Conservation (phyloP, 2,888 invertebrate genomes). For the Hymenopus coronatus region DNA sequence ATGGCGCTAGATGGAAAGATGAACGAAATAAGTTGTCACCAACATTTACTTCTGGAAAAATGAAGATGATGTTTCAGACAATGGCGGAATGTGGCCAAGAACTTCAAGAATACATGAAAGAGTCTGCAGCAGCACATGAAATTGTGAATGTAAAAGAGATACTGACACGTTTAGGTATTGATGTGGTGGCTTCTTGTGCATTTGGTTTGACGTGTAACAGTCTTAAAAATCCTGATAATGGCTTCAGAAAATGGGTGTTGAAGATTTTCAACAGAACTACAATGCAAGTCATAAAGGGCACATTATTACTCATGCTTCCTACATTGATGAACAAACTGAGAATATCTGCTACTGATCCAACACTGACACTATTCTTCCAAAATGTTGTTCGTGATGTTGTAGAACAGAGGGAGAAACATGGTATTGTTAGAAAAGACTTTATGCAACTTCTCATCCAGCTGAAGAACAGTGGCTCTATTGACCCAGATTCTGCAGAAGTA, state of each 20-base stretch:
- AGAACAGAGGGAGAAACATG: conserved; percentile 49
- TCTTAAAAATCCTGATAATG: conserved; percentile 43
- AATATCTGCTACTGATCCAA: conserved; percentile 42
- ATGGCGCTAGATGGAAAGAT: conserved; percentile 47
- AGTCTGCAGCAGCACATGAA: conserved; percentile 22
- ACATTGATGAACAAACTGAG: conserved; percentile 40
- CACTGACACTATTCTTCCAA: conserved; percentile 50
- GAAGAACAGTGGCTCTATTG: conserved; percentile 47
- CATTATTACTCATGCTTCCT: conserved; percentile 35
- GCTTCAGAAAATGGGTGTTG: conserved; percentile 43
- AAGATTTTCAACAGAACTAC: conserved; percentile 40
- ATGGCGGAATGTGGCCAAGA: conserved; percentile 51
- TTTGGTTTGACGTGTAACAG: conserved; percentile 47
- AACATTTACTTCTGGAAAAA: conserved; percentile 54
- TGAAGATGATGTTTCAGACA: conserved; percentile 58
- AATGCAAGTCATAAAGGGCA: conserved; percentile 38
- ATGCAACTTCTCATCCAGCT: conserved; percentile 55
- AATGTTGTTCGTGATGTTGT: conserved; percentile 51
- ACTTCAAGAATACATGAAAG: conserved; percentile 34
- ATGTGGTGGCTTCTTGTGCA: conserved; percentile 45
- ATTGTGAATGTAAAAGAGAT: conserved; percentile 32
- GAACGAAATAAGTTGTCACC: conserved; percentile 54
- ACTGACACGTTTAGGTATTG: conserved; percentile 36
- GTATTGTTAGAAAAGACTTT: conserved; percentile 54
- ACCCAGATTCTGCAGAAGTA: conserved; percentile 36